Percentiles rank a stretch among this genome's conserved stretches.
These are phyloP conservation scores for Lepeophtheirus nordmannii DNA, from an alignment of 2,888 invertebrate genomes.

Conservation along the genomic window DNA sequence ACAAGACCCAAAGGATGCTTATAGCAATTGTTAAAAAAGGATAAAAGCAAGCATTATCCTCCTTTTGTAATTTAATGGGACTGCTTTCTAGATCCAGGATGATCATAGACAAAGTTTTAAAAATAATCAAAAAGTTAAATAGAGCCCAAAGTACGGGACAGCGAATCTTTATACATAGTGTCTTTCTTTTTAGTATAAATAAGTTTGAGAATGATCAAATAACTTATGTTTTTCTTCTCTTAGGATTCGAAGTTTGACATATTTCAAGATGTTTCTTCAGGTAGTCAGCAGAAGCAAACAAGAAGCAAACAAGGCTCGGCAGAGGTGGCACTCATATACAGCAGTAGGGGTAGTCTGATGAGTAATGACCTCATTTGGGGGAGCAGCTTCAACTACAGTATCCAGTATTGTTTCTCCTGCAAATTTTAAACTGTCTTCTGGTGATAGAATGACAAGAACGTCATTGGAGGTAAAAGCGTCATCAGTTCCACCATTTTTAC, in stretches of 20 bases:
- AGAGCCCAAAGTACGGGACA: too few species aligned
- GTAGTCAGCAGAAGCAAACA: conserved; percentile 1
- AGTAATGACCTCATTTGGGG: neutral
- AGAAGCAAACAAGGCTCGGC: neutral
- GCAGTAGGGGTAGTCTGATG: neutral
- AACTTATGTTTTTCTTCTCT: neutral
- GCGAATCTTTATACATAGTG: too few species aligned
- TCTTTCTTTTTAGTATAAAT: neutral
- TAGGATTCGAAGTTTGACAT: neutral
- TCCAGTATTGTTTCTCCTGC: neutral
- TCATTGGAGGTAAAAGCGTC: neutral
- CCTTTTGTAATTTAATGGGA: too few species aligned
- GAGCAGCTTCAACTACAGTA: neutral
- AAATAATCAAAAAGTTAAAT: too few species aligned
- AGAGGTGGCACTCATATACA: neutral
- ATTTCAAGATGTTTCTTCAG: neutral
- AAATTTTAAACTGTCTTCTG: neutral
- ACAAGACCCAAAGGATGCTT: too few species aligned
- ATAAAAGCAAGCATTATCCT: too few species aligned
- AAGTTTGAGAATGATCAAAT: neutral
- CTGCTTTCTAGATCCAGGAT: too few species aligned
- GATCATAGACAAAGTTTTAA: too few species aligned
- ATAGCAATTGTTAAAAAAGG: too few species aligned
- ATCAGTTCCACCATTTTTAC: neutral
- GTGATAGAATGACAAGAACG: neutral